Conservation (phyloP, 2,888 invertebrate genomes). For the Bellardia pandia region DNA sequence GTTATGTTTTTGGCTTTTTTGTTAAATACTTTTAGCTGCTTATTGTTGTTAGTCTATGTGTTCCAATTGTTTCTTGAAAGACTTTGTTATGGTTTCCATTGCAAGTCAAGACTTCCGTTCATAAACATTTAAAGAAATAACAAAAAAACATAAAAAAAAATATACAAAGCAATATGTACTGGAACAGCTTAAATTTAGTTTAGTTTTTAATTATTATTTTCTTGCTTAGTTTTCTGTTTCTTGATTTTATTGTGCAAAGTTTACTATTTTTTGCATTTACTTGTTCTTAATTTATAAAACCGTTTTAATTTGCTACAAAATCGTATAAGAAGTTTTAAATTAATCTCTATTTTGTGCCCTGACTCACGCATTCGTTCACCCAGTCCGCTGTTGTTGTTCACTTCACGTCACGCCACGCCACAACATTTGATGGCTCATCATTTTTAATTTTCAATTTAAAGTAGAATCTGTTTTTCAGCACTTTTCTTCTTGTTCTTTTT, state of each 20-base stretch:
- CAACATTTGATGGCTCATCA: slow-evolving; percentile 69
- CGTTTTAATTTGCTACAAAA: slow-evolving; percentile 52
- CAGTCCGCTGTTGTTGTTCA: background rate
- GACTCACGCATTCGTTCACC: slow-evolving; percentile 16
- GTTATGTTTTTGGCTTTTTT: slow-evolving; percentile 1
- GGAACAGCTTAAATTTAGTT: slow-evolving; percentile 53
- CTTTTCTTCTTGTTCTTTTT: slow-evolving; percentile 1
- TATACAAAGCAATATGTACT: slow-evolving; percentile 16
- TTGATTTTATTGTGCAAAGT: slow-evolving; percentile 19
- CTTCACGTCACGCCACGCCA: background rate
- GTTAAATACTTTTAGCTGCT: background rate
- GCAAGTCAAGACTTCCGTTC: slow-evolving; percentile 37
- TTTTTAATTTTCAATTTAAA: slow-evolving; percentile 70
- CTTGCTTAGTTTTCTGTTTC: background rate
- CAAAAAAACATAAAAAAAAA: background rate
- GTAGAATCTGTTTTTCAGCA: slow-evolving; percentile 46
- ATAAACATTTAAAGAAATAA: background rate
- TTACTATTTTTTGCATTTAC: slow-evolving; percentile 16
- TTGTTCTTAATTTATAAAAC: slow-evolving; percentile 32
- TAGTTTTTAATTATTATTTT: slow-evolving; percentile 61
- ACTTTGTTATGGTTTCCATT: slow-evolving; percentile 59
- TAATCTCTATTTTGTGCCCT: slow-evolving; percentile 1
- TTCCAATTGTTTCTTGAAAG: slow-evolving; percentile 23
- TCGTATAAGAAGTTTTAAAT: slow-evolving; percentile 56
- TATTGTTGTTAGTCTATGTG: background rate